Base-by-base conservation (phyloP, 2,113 vertebrate species). In the Aegotheles bennettii region DNA sequence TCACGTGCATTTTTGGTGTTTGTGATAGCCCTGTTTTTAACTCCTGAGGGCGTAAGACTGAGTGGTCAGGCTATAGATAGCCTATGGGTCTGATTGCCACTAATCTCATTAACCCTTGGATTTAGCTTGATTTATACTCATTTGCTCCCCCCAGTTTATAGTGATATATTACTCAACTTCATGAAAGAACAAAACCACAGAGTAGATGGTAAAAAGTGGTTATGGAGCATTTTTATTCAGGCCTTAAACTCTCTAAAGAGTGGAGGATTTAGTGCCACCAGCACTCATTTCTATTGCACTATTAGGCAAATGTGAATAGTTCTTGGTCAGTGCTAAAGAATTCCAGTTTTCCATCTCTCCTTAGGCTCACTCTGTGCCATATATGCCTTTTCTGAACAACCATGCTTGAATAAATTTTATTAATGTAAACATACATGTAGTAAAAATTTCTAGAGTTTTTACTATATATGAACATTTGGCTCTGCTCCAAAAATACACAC, bases 51-150 rank as follows among this genome's bases (percentile, higher is more conserved):
- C 67, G 47, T 65, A 89, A 92, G 61, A 24, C 29, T 87, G 79
- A 61, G 48, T 73, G 73, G 38, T 48, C 70, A 85, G 56, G 71
- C 93, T 93, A 82, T 87, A 82, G 84, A 89, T 87, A 95, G 81
- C 35, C 65, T 60, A 24, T 29, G 40, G 45, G 25, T 78, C 84
- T 91, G 67, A 82, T 57, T 73, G 59, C 51, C 87, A 35, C 42
- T 93, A 76, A 93, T 91, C 87, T 79, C 53, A 85, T 85, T 93
- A 95, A 91, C 68, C 40, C 57, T 75, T 9, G 3, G 89, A 76
- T 0, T 87, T 79, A 83, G 74, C 38, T 91, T 87, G 36, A 91
- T 91, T 92, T 89, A 57, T 79, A 35, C 48, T 31, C 84, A 78
- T 67, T 74, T 84, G 13, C 63, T 73, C 57, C 35, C 19, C 17